Evolutionary conservation across 2,113 vertebrate genomes (phyloP).

Genomic region (Narcine bancroftii): DNA sequence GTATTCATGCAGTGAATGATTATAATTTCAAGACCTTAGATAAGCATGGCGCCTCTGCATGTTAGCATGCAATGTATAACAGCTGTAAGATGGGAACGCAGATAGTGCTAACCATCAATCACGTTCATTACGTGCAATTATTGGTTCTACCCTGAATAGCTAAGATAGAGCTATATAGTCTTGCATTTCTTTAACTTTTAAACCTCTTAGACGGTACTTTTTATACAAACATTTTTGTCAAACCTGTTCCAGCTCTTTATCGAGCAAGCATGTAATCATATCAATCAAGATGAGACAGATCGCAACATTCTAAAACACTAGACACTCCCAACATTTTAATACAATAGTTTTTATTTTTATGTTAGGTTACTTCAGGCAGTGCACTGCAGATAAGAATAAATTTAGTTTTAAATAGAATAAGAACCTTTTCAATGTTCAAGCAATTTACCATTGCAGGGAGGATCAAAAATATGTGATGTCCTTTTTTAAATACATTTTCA

Average conservation of each 20-base stretch:
- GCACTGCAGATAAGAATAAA: not conserved
- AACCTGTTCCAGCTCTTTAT: not conserved
- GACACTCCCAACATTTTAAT: not conserved
- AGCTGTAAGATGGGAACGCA: not conserved
- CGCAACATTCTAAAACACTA: not conserved
- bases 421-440: not conserved
- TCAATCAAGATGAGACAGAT: not conserved
- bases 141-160: slow-evolving; percentile 19
- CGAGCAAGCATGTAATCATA: too few relatives aligned
- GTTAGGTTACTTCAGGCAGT: not conserved
- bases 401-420: not conserved
- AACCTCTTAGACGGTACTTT: not conserved
- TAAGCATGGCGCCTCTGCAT: slow-evolving; percentile 22
- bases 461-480: not conserved
- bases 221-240: not conserved
- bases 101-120: slow-evolving; percentile 20
- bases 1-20: not conserved
- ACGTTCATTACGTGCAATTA: slow-evolving; percentile 19
- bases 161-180: slow-evolving; percentile 12
- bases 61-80: slow-evolving; percentile 22
- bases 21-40: not conserved
- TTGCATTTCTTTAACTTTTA: slow-evolving; percentile 1
- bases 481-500: not conserved
- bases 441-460: not conserved
- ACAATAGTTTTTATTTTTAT: not conserved